Evolutionary conservation across 2,888 invertebrate species (phyloP).

Genomic region (Lissocephala sabroskyi): DNA sequence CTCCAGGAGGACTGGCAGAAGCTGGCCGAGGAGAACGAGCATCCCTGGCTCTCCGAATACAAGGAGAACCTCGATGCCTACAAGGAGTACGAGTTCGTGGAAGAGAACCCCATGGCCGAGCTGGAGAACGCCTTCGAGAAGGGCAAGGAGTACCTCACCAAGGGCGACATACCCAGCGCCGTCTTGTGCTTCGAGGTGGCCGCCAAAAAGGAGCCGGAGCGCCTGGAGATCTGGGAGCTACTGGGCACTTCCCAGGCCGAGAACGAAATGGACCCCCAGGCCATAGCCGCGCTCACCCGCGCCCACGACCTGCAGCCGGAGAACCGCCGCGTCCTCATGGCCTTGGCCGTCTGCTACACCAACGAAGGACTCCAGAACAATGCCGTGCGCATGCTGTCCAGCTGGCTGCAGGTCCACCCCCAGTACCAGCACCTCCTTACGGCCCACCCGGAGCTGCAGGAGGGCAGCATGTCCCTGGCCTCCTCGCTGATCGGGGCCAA

Average conservation of each 20-base stretch:
- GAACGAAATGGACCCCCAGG: conserved; percentile 96
- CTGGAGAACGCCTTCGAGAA: conserved; percentile 85
- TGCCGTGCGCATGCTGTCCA: conserved; percentile 86
- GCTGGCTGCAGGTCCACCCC: conserved; percentile 85
- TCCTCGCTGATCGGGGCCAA: conserved; percentile 73
- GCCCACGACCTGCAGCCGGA: conserved; percentile 85
- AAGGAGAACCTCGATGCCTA: conserved; percentile 77
- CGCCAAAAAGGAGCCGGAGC: conserved; percentile 84
- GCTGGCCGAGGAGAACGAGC: conserved; percentile 77
- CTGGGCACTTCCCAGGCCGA: conserved; percentile 95
- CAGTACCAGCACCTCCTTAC: conserved; percentile 83
- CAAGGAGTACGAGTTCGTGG: conserved; percentile 74
- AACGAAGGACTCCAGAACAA: conserved; percentile 95
- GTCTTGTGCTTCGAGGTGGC: conserved; percentile 97
- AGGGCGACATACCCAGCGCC: conserved; percentile 95
- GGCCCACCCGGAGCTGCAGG: conserved; percentile 32
- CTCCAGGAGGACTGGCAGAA: conserved; percentile 86
- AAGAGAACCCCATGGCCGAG: conserved; percentile 89
- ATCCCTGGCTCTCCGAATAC: conserved; percentile 83
- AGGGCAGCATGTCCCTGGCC: conserved; percentile 63
- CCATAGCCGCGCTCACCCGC: conserved; percentile 92
- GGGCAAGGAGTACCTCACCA: conserved; percentile 85
- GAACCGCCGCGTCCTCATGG: conserved; percentile 89
- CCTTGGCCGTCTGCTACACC: conserved; percentile 93
- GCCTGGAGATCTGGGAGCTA: conserved; percentile 88